These are phyloP conservation scores for Rhinoptilus africanus DNA, from an alignment of 2,113 vertebrate species.

Conservation along the genomic window DNA sequence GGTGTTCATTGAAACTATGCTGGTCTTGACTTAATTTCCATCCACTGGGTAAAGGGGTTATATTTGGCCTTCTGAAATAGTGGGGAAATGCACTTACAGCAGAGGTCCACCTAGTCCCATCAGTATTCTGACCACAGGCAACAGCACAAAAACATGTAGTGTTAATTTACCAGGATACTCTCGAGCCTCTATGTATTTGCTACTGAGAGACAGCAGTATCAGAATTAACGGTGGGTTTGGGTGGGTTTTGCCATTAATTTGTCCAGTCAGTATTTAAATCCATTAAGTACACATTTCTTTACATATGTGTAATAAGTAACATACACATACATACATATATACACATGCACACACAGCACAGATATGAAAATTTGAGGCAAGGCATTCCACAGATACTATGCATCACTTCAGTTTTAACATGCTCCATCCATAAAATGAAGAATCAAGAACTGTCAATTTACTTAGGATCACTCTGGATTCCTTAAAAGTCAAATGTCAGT, in stretches of 20 bases:
- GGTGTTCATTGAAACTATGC: neutral
- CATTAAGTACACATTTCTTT: neutral
- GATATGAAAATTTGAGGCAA: neutral
- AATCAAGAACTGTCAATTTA: neutral
- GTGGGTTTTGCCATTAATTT: neutral
- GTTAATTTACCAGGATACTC: neutral
- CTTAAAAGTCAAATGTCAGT: neutral
- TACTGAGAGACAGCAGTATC: neutral
- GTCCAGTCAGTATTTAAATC: neutral
- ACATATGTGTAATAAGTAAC: neutral
- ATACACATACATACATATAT: neutral
- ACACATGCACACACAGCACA: neutral
- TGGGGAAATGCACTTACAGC: neutral
- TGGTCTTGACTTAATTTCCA: neutral
- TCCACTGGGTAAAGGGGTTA: neutral
- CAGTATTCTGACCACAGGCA: neutral
- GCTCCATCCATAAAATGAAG: neutral
- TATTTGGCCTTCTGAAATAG: neutral
- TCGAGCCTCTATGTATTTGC: fast-evolving
- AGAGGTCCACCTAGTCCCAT: neutral
- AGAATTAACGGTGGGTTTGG: neutral
- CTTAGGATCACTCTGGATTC: neutral
- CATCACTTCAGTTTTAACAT: neutral
- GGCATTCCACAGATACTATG: neutral
- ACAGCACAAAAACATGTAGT: neutral